Percentiles rank a stretch among this genome's conserved stretches.
Evolutionary conservation across 2,113 vertebrate species (phyloP).

Genomic region (Morone saxatilis): DNA sequence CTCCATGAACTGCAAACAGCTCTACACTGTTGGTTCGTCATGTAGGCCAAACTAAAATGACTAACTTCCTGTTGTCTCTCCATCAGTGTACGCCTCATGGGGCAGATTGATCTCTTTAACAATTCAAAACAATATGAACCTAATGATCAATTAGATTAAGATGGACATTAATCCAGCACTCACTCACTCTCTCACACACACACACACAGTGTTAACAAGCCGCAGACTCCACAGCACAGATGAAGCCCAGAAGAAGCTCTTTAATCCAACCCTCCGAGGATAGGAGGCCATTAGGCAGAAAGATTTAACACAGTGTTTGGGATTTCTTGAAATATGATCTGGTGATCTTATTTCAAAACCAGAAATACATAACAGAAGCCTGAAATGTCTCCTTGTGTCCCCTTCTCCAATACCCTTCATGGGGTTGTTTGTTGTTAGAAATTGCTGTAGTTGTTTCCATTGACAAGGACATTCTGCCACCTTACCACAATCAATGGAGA

Average conservation of each 20-base stretch:
- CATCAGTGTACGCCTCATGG: background rate
- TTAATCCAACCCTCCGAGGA: conserved; percentile 58
- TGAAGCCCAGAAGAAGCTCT: conserved; percentile 40
- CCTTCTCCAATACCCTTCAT: background rate
- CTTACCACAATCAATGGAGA: conserved; percentile 49
- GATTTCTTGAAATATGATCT: conserved; percentile 60
- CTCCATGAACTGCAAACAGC: background rate
- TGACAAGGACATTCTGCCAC: conserved; percentile 41
- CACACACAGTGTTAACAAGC: conserved; percentile 45
- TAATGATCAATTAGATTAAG: conserved; percentile 42
- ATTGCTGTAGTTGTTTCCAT: conserved; percentile 40
- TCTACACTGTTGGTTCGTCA: background rate
- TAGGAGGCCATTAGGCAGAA: conserved; percentile 55
- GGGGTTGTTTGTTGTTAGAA: conserved; percentile 35
- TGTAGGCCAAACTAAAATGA: background rate
- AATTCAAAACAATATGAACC: conserved; percentile 32
- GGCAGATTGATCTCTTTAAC: conserved; percentile 16
- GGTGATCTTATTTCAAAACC: conserved; percentile 46
- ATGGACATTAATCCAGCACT: conserved; percentile 31
- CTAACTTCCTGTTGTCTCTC: background rate
- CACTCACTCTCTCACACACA: conserved; percentile 1
- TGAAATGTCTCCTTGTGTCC: conserved; percentile 12
- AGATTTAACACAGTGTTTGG: conserved; percentile 55
- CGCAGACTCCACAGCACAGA: conserved; percentile 35
- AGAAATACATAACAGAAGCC: conserved; percentile 29